A percentile compares a stretch with the other conserved stretches of the same genome.
phyloP scores from a whole-genome alignment of 2,888 invertebrate genomes.

The Therioaphis trifolii region DNA sequence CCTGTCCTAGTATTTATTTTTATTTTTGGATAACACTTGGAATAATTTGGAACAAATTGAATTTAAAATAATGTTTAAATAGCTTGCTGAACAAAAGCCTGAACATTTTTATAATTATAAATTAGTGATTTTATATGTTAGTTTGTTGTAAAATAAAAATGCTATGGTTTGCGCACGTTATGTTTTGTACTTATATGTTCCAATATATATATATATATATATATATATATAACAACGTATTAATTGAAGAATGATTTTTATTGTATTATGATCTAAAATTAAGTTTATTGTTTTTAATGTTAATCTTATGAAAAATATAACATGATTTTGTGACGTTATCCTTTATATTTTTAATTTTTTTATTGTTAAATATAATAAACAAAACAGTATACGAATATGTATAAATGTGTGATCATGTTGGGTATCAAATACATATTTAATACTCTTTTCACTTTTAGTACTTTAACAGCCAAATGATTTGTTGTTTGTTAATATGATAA shows the following conservation, averaged over 20 bases:
- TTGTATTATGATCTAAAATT: constrained; percentile 45
- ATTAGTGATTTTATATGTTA: not conserved
- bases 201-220: no score
- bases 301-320: constrained; percentile 10
- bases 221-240: no score
- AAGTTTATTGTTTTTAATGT: constrained; percentile 53
- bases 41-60: no score
- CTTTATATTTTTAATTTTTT: constrained; percentile 21
- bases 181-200: constrained; percentile 44
- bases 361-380: constrained; percentile 23
- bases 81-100: not conserved
- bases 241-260: not conserved
- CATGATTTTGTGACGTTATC: constrained; percentile 5
- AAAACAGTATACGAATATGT: not conserved
- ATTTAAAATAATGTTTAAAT: not conserved
- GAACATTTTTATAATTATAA: not conserved
- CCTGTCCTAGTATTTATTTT: no score
- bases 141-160: not conserved
- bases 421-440: not conserved
- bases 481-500: constrained; percentile 6
- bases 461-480: not conserved
- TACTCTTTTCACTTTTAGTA: not conserved
- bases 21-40: not conserved
- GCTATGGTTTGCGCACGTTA: not conserved
- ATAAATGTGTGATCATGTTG: not conserved